Conservation (phyloP, 2,888 invertebrate genomes). For the Caenorhabditis doughertyi region DNA sequence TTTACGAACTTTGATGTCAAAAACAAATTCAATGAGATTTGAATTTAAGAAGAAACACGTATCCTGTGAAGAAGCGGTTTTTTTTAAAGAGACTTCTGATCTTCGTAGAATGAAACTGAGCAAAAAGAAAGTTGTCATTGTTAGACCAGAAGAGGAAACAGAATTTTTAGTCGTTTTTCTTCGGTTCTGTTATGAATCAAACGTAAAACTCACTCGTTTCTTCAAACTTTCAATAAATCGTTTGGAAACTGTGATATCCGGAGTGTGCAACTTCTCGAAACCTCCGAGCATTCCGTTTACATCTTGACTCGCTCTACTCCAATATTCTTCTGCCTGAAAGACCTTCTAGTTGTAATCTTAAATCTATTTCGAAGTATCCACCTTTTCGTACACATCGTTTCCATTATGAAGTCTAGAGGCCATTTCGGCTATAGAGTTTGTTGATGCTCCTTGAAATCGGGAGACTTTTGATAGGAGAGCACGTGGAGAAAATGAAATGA, state of each 20-base stretch:
- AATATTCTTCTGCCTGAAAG: slow-evolving; percentile 79
- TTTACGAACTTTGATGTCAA: slow-evolving; percentile 6
- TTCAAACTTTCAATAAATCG: slow-evolving; percentile 88
- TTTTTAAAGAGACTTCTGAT: background rate
- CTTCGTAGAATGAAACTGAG: background rate
- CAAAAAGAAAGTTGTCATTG: background rate
- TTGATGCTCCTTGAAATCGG: slow-evolving; percentile 20
- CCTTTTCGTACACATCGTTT: slow-evolving; percentile 54
- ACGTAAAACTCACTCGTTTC: slow-evolving; percentile 45
- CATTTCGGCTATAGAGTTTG: slow-evolving; percentile 23
- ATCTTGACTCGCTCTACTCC: slow-evolving; percentile 74
- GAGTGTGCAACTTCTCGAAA: slow-evolving; percentile 90
- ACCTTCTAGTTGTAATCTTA: background rate
- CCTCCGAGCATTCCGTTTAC: slow-evolving; percentile 91
- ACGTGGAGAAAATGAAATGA: slow-evolving; percentile 11
- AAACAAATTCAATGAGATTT: background rate
- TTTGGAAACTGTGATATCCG: slow-evolving; percentile 92
- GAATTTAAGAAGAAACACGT: background rate
- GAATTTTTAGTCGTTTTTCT: background rate
- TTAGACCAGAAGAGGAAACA: slow-evolving; percentile 1
- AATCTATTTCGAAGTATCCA: background rate
- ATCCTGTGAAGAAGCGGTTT: background rate
- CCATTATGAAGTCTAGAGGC: slow-evolving; percentile 55
- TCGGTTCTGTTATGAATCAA: background rate
- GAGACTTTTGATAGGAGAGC: slow-evolving; percentile 14